Base-by-base conservation (phyloP, 2,113 vertebrate species). In the Cairina moschata region DNA sequence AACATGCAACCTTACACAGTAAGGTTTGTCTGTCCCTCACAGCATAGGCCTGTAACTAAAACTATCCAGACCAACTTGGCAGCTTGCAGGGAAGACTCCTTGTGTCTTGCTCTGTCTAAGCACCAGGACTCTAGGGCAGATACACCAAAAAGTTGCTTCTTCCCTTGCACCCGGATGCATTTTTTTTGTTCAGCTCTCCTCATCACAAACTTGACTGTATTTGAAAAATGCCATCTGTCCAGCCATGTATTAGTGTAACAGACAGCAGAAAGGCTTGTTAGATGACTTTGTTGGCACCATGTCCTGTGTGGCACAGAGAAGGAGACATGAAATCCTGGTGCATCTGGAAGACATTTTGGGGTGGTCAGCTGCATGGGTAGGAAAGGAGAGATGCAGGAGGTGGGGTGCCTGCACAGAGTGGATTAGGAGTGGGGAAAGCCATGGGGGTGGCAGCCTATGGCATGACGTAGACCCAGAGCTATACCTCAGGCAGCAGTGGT, bases 241-340 rank as follows among this genome's bases (percentile, higher is more conserved):
- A 71, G 32, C 29, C 15, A 2, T 0, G 0, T 60, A 23, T 29
- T 29, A 13, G 42, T 5, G 23, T 56, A 46, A 38, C 0, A 3
- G 50, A 28, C 2, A 3, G 40, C 11, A 54, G 55, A 5, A 67
- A 9, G 13, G 11, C 8, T 62, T 17, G 4, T n/a, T 62, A n/a
- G 1, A 1, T 40, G 18, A 6, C 25, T 22, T 13, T 55, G 28
- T 2, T 46, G 22, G 48, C 40, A 66, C 9, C 13, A 2, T 10
- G 38, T 68, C 21, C 31, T n/a, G 21, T 2, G 34, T 3, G 16
- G 15, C 50, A 52, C 11, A 13, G 22, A 71, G 25, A 52, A 28
- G 46, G 31, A 68, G 44, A 36, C 7, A 11, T 32, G 55, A 52
- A 78, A 46, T 44, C 44, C 17, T 0, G 0, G 22, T 11, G 25